phyloP scores from a whole-genome alignment of 1,140 invertebrate species.

The Globodera rostochiensis region DNA sequence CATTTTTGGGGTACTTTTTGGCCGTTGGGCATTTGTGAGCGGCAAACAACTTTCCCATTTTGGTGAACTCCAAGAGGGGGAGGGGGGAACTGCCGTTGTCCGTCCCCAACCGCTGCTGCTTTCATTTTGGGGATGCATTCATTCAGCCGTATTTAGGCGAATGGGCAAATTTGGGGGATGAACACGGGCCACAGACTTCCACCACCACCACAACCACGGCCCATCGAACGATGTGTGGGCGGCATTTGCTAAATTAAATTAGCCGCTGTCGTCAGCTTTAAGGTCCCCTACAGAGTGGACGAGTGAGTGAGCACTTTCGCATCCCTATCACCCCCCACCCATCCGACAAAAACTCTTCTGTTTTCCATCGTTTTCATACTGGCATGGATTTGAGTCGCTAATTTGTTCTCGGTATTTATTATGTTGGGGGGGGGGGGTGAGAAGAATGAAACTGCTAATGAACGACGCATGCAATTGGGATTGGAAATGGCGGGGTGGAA shows the following conservation, averaged over 20 bases:
- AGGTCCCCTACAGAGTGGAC: neutral
- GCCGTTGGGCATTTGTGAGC: neutral
- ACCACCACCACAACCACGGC: conserved; percentile 1
- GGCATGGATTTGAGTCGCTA: neutral
- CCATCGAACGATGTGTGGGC: conserved; percentile 5
- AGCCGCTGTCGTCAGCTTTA: neutral
- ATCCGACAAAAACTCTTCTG: too few relatives aligned
- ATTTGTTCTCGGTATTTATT: conserved; percentile 1
- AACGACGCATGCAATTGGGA: neutral
- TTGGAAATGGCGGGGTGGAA: neutral
- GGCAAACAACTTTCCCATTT: neutral
- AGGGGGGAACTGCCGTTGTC: neutral
- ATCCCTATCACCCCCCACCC: neutral
- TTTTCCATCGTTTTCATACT: neutral
- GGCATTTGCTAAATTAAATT: conserved; percentile 17
- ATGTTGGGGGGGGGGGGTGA: neutral
- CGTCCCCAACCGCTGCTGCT: neutral
- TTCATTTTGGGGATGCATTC: neutral
- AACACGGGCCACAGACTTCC: neutral
- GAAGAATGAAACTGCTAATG: neutral
- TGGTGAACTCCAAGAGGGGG: neutral
- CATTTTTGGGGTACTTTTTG: neutral
- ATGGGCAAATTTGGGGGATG: neutral
- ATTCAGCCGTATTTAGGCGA: conserved; percentile 11
- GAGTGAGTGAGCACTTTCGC: neutral